Base-by-base conservation (phyloP, 1,140 invertebrate species). In the Eriocheir sinensis region DNA sequence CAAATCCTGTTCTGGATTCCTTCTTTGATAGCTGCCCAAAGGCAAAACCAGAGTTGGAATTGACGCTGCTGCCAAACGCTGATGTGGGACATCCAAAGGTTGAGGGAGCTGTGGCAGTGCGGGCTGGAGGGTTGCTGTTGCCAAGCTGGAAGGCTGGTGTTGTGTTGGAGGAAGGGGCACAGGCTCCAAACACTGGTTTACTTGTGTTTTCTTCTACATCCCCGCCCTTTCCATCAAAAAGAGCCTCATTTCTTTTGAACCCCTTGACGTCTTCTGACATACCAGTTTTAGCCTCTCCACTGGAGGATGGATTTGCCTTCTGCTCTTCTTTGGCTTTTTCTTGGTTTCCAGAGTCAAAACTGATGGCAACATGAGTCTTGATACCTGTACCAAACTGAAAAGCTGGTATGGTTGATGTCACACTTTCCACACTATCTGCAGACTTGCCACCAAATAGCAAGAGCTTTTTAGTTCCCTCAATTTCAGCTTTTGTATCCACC, bases 1-100 rank as follows among this genome's bases (percentile, higher is more conserved):
- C 93, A 83, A 94, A 95, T 15, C 95, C 95, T 32, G 95, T 60
- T 38, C 90, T 94, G 36, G 93, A 53, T 83, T 95, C 94, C 91
- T 95, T 95, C 85, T 95, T 85, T 30, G 95, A 32, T 60, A 91
- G 85, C 34, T 95, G 95, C 0, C 95, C 95, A 85, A 95, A 95
- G 40, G 91, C 91, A 72, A 95, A 95, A 6, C 36, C 40, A 53
- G 93, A 34, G 8, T 85, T 89, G 27, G 94, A 93, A n/a, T 91
- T 95, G 91, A 91, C 93, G n/a, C 79, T 93, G 94, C 83, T 94
- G 44, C 89, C 89, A 94, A 95, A 95, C 38, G 95, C 53, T 79
- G 95, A 34, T 36, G 95, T 32, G 34, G 91, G 44, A 60, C 90
- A 48, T 3, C 95, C 93, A 94, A 95, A 95, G 48, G 93, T 53